Conservation (phyloP, 1,140 invertebrate genomes). For the Sinonovacula constricta region DNA sequence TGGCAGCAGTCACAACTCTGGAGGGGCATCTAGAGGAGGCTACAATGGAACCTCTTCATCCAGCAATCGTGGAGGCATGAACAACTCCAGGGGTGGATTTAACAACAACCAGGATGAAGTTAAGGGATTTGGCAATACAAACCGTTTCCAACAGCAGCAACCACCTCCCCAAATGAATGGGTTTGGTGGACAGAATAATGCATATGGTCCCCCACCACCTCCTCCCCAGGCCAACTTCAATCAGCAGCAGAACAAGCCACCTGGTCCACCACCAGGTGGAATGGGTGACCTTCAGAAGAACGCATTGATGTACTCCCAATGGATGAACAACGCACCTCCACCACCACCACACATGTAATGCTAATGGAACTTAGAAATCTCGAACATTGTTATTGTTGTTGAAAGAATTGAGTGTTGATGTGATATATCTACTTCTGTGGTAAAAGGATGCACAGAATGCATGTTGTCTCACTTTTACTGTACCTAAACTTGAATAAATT, state of each 20-base stretch:
- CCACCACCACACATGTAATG: not conserved
- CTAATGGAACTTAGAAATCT: not conserved
- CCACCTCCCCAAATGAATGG: not conserved
- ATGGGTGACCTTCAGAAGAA: not conserved
- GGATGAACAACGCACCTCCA: constrained; percentile 8
- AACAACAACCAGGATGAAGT: not conserved
- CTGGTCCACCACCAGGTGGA: too few relatives aligned
- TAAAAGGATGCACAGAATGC: not conserved
- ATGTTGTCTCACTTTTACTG: not conserved
- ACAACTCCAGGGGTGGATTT: constrained; percentile 19
- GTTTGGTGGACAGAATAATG: not conserved
- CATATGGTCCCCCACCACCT: not conserved
- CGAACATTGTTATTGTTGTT: not conserved
- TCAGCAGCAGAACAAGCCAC: not conserved
- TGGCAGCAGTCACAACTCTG: not conserved
- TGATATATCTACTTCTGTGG: not conserved
- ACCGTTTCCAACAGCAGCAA: not conserved
- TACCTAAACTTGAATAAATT: not conserved
- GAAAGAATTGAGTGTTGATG: not conserved
- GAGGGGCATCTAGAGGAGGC: not conserved
- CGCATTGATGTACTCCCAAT: not conserved
- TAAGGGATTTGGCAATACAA: constrained; percentile 48
- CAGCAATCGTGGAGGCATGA: not conserved
- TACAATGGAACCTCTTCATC: not conserved
- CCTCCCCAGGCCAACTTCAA: not conserved